Percentiles rank a stretch among this genome's conserved stretches.
phyloP scores from a whole-genome alignment of 64 coral and sea anemone species.

The Cladopsammia gracilis region DNA sequence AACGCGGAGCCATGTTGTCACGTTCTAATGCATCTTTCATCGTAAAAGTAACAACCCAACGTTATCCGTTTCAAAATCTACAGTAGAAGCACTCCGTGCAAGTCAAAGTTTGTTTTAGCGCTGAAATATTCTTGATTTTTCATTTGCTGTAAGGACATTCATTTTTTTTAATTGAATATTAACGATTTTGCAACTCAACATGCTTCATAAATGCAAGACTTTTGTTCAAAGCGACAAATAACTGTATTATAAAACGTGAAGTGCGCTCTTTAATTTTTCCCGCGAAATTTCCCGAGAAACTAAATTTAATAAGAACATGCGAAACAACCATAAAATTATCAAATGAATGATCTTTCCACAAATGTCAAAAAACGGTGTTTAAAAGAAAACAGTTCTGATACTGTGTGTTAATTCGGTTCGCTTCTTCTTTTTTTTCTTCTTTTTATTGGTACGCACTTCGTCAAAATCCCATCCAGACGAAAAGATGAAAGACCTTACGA shows the following conservation, averaged over 20 bases:
- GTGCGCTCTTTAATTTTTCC: conserved; percentile 21
- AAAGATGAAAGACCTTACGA: neutral
- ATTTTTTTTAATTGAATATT: neutral
- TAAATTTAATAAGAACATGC: no score
- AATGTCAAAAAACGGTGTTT: neutral
- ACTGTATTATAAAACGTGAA: neutral
- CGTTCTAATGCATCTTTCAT: neutral
- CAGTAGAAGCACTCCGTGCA: neutral
- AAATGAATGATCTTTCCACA: neutral
- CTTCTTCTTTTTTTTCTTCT: neutral
- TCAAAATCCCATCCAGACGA: neutral
- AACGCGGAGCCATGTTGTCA: neutral
- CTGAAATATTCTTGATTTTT: neutral
- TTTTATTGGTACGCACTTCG: neutral
- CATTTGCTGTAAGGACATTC: neutral
- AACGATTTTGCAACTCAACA: neutral
- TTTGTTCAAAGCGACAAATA: conserved; percentile 3
- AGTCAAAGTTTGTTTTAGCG: neutral
- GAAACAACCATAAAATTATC: neutral
- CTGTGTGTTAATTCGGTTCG: neutral
- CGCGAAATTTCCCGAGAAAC: conserved; percentile 11
- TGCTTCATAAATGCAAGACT: neutral
- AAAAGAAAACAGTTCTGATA: neutral
- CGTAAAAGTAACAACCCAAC: neutral
- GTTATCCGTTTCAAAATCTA: neutral